These are phyloP conservation scores for Corvus hawaiiensis DNA, from an alignment of 2,113 vertebrate genomes.

Conservation along the genomic window DNA sequence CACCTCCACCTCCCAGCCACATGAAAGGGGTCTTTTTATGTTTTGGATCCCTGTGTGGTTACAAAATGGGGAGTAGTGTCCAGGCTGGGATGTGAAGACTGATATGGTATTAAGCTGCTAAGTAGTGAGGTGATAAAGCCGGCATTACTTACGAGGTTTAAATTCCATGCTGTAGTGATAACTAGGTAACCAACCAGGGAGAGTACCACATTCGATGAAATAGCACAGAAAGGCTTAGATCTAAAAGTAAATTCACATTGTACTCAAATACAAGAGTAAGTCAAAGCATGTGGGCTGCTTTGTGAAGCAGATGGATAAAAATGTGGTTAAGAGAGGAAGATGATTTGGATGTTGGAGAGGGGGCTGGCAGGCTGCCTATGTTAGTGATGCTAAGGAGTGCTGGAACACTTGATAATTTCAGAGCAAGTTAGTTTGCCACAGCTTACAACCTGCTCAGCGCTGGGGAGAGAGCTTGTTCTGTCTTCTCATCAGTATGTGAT, in stretches of 20 bases:
- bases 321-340: conserved; percentile 43
- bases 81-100: not conserved
- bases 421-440: conserved; percentile 65
- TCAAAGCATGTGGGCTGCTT: conserved; percentile 57
- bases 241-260: conserved; percentile 45
- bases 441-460: conserved; percentile 66
- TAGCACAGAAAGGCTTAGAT: not conserved
- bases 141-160: not conserved
- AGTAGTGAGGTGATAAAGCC: not conserved
- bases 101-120: not conserved
- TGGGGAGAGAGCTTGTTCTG: conserved; percentile 68
- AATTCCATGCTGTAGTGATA: not conserved
- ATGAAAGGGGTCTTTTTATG: not conserved
- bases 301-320: conserved; percentile 55
- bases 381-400: conserved; percentile 51
- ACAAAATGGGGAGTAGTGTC: not conserved
- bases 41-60: not conserved
- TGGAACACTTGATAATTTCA: conserved; percentile 69
- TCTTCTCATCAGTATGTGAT: conserved; percentile 72
- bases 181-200: not conserved
- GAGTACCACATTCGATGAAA: not conserved
- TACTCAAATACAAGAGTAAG: conserved; percentile 64
- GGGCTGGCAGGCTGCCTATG: conserved; percentile 63
- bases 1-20: not conserved
- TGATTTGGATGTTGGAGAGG: conserved; percentile 44